Evolutionary conservation across 2,888 invertebrate species (phyloP).

Genomic region (Girardia tigrina): DNA sequence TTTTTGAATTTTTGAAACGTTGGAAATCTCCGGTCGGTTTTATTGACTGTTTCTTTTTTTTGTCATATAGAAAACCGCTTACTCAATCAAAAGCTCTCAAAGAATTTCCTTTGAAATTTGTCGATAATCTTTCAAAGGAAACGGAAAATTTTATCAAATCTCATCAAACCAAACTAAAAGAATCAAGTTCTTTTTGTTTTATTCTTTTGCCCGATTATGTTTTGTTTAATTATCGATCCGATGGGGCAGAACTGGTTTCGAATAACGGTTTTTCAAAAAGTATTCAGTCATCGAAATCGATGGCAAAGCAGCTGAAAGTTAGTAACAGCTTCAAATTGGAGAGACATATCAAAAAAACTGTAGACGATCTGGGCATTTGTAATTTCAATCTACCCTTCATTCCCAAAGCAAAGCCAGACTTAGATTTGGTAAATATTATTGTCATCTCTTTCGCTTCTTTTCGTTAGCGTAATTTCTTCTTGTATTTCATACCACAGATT

Average conservation of each 20-base stretch:
- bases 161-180: neutral
- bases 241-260: neutral
- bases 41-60: too few species aligned
- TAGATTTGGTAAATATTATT: neutral
- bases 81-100: conserved; percentile 13
- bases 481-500: too few species aligned
- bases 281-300: conserved; percentile 30
- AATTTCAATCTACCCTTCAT: conserved; percentile 8
- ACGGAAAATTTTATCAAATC: neutral
- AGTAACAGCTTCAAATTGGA: conserved; percentile 55
- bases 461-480: neutral
- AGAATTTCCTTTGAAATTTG: neutral
- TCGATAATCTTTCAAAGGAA: neutral
- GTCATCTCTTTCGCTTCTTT: neutral
- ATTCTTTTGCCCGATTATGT: too few species aligned
- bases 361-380: conserved; percentile 64
- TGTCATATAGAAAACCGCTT: conserved; percentile 14
- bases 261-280: neutral
- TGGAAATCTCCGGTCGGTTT: too few species aligned
- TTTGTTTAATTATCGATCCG: too few species aligned
- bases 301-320: conserved; percentile 37
- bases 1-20: too few species aligned
- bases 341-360: conserved; percentile 66
- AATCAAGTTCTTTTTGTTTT: neutral
- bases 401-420: neutral